These are phyloP conservation scores for Tauraco erythrolophus DNA, from an alignment of 2,113 vertebrate genomes.

Conservation along the genomic window DNA sequence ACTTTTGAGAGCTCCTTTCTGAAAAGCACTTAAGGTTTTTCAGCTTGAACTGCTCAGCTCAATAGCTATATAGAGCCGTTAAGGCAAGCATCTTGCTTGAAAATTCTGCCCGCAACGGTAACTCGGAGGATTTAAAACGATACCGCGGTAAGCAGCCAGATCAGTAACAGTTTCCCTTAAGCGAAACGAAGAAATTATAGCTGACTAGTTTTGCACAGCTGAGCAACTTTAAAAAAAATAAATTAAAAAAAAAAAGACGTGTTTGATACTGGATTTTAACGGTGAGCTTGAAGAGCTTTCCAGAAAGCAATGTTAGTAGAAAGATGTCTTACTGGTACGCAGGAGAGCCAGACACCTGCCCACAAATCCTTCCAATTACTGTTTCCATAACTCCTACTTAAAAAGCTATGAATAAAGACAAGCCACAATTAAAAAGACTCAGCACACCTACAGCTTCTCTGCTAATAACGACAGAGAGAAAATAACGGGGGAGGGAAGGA, in stretches of 20 bases:
- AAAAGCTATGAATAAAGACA: slow-evolving; percentile 62
- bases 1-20: not conserved
- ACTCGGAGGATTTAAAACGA: not conserved
- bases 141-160: not conserved
- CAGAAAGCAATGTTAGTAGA: not conserved
- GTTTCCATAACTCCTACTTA: slow-evolving; percentile 64
- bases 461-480: not conserved
- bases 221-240: not conserved
- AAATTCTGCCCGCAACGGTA: not conserved
- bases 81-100: not conserved
- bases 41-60: slow-evolving; percentile 37
- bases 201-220: not conserved
- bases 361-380: slow-evolving; percentile 32
- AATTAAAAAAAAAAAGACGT: no score
- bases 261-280: not conserved
- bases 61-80: not conserved
- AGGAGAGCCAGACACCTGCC: slow-evolving; percentile 57
- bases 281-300: slow-evolving; percentile 11
- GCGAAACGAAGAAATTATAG: slow-evolving; percentile 1
- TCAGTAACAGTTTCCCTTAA: slow-evolving; percentile 4
- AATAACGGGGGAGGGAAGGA: not conserved
- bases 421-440: slow-evolving; percentile 47
- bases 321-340: not conserved
- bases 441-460: slow-evolving; percentile 49
- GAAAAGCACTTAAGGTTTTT: not conserved